These are phyloP conservation scores for Colletes collaris DNA, from an alignment of 2,888 invertebrate species.

Conservation along the genomic window DNA sequence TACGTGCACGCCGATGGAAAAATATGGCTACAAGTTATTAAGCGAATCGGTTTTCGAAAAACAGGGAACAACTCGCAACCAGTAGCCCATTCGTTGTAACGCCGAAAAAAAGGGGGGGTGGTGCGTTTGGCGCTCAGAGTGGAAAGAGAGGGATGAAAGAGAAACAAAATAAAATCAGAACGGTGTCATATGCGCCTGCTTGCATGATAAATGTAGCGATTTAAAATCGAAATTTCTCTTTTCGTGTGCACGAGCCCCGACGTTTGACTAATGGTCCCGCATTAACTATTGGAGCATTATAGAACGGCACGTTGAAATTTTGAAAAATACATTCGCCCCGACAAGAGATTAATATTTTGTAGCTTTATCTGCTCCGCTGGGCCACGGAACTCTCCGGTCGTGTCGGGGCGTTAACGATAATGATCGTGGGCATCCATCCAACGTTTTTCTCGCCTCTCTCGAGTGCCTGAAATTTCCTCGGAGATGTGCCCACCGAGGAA, in stretches of 20 bases:
- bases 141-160: conserved; percentile 75
- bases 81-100: conserved; percentile 54
- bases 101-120: conserved; percentile 23
- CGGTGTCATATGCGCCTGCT: conserved; percentile 83
- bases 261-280: conserved; percentile 83
- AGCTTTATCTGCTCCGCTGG: conserved; percentile 73
- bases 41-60: conserved; percentile 56
- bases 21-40: conserved; percentile 56
- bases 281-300: conserved; percentile 83
- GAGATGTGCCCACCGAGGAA: conserved; percentile 1
- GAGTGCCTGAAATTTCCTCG: conserved; percentile 20
- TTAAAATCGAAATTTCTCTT: conserved; percentile 83
- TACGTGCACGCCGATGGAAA: conserved; percentile 4
- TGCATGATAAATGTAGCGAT: conserved; percentile 83
- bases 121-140: conserved; percentile 34
- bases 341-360: conserved; percentile 82
- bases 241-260: conserved; percentile 81
- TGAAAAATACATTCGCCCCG: conserved; percentile 81
- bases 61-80: conserved; percentile 59
- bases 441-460: conserved; percentile 45
- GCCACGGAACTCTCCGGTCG: conserved; percentile 30
- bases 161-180: conserved; percentile 82
- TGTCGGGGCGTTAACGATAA: conserved; percentile 73
- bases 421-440: conserved; percentile 66
- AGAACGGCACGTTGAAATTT: conserved; percentile 80